phyloP scores from a whole-genome alignment of 2,888 invertebrate species.

The Nephrotoma appendiculata region DNA sequence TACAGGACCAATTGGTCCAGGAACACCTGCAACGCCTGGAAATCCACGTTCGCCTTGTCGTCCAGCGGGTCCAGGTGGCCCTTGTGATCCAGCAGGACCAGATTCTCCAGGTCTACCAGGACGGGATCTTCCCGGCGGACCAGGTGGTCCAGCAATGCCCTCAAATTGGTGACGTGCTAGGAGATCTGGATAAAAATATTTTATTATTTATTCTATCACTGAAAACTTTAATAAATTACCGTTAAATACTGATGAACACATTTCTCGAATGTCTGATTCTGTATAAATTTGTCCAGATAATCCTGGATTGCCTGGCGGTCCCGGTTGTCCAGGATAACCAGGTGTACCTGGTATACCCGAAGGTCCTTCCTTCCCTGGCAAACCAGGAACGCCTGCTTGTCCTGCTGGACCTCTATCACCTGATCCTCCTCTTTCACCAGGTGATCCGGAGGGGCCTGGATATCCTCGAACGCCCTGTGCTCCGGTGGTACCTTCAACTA shows the following conservation, averaged over 20 bases:
- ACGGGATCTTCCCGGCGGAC: slow-evolving; percentile 47
- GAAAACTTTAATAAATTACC: background rate
- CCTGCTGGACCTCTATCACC: slow-evolving; percentile 55
- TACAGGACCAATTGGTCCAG: slow-evolving; percentile 39
- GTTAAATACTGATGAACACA: slow-evolving; percentile 57
- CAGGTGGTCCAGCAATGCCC: slow-evolving; percentile 38
- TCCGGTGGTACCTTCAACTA: slow-evolving; percentile 67
- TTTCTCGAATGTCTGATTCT: slow-evolving; percentile 38
- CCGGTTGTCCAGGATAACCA: slow-evolving; percentile 49
- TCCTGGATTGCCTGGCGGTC: slow-evolving; percentile 47
- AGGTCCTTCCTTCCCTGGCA: slow-evolving; percentile 53
- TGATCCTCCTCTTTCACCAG: slow-evolving; percentile 28
- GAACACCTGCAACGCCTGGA: slow-evolving; percentile 53
- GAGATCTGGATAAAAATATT: background rate
- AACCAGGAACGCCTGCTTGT: slow-evolving; percentile 59
- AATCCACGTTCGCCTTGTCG: slow-evolving; percentile 51
- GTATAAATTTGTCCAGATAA: slow-evolving; percentile 32
- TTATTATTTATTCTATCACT: background rate
- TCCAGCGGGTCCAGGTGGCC: slow-evolving; percentile 40
- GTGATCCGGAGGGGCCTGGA: slow-evolving; percentile 32
- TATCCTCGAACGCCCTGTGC: slow-evolving; percentile 44
- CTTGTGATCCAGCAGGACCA: slow-evolving; percentile 26
- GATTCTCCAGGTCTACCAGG: slow-evolving; percentile 55
- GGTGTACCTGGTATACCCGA: slow-evolving; percentile 22
- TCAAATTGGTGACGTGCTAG: background rate